phyloP scores from a whole-genome alignment of 1,140 invertebrate genomes.

The Drosophila mayri region DNA sequence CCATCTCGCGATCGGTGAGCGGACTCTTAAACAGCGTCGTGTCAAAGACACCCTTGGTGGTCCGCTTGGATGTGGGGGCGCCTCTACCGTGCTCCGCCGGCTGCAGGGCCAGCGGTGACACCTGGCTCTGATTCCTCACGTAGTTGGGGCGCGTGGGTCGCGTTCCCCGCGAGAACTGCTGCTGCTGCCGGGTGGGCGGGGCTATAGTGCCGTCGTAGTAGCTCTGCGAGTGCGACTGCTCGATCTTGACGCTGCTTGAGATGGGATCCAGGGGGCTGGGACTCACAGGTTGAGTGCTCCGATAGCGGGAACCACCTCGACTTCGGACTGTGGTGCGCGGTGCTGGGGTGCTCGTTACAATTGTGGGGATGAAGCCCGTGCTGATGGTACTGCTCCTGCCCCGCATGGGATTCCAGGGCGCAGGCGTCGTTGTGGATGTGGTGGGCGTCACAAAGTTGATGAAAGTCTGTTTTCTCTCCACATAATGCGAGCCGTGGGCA shows the following conservation, averaged over 20 bases:
- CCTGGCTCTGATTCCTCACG: constrained; percentile 7
- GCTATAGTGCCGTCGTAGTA: constrained; percentile 78
- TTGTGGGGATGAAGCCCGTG: constrained; percentile 47
- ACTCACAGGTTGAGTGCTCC: constrained; percentile 26
- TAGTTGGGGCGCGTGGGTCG: constrained; percentile 43
- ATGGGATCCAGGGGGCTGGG: constrained; percentile 25
- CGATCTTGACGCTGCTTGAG: constrained; percentile 57
- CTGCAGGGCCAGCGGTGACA: constrained; percentile 37
- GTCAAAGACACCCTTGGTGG: constrained; percentile 79
- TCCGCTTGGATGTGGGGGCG: constrained; percentile 48
- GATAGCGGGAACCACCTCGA: constrained; percentile 54
- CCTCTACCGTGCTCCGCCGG: constrained; percentile 24
- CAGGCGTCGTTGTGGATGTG: constrained; percentile 24
- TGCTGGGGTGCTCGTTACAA: constrained; percentile 52
- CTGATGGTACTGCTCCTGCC: constrained; percentile 38
- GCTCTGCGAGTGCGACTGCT: constrained; percentile 76
- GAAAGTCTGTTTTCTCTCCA: constrained; percentile 56
- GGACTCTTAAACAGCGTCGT: constrained; percentile 80
- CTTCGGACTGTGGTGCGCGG: constrained; percentile 3
- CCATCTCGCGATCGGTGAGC: constrained; percentile 58
- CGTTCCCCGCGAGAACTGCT: constrained; percentile 42
- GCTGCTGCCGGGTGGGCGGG: constrained; percentile 54
- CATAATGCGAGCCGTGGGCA: constrained; percentile 55
- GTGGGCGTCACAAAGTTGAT: constrained; percentile 32
- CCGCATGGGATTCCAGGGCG: constrained; percentile 77